Conservation (phyloP, 2,797 vertebrate species). For the Mastacembelus armatus region DNA sequence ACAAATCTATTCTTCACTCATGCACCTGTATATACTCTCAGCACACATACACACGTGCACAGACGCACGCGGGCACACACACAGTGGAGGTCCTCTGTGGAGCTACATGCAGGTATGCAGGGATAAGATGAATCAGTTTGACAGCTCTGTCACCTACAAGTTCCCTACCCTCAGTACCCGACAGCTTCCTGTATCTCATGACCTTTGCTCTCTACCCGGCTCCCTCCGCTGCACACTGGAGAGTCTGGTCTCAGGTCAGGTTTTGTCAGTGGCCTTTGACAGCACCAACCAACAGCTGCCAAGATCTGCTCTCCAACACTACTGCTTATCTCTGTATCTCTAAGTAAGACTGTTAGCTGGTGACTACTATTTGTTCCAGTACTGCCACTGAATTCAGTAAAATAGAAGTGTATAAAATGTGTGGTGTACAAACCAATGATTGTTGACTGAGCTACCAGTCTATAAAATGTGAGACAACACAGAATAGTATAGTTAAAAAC, state of each 20-base stretch:
- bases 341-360: not conserved
- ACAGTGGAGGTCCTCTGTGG: slow-evolving; percentile 32
- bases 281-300: not conserved
- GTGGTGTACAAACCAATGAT: not conserved
- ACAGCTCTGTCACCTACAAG: slow-evolving; percentile 24
- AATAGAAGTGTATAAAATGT: not conserved
- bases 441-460: not conserved
- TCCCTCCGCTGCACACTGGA: slow-evolving; percentile 32
- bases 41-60: slow-evolving; percentile 19
- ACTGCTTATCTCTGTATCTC: not conserved
- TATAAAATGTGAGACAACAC: not conserved
- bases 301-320: not conserved
- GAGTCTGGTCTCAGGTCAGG: slow-evolving; percentile 20
- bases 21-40: slow-evolving; percentile 31
- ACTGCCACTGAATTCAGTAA: not conserved
- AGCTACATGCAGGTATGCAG: slow-evolving; percentile 28
- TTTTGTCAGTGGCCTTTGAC: slow-evolving; percentile 15
- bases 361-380: not conserved
- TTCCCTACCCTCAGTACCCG: not conserved
- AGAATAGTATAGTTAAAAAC: not conserved
- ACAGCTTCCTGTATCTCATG: slow-evolving; percentile 2
- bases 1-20: slow-evolving; percentile 20
- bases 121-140: slow-evolving; percentile 12
- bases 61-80: no score
- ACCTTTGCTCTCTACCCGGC: slow-evolving; percentile 16